These are phyloP conservation scores for Drosophila bifasciata DNA, from an alignment of 1,140 invertebrate species.

Conservation along the genomic window DNA sequence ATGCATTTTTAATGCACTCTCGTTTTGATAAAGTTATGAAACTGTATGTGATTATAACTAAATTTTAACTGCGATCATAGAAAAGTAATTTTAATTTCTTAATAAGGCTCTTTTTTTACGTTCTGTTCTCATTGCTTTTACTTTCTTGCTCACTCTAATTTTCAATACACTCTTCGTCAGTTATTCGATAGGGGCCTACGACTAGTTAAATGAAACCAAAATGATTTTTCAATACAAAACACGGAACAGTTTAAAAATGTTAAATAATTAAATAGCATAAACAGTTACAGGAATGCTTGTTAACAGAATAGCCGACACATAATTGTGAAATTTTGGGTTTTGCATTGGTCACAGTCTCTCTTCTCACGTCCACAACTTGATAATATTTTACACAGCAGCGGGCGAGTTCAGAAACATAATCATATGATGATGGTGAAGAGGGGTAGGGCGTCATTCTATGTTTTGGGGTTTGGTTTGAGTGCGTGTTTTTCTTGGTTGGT, in stretches of 20 bases:
- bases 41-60: constrained; percentile 58
- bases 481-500: constrained; percentile 28
- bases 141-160: constrained; percentile 49
- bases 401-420: constrained; percentile 8
- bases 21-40: constrained; percentile 50
- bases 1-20: constrained; percentile 76
- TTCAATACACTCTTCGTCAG: constrained; percentile 28
- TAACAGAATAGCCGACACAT: constrained; percentile 64
- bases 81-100: constrained; percentile 75
- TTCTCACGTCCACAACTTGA: constrained; percentile 32
- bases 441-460: background rate
- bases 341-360: constrained; percentile 47
- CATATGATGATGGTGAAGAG: constrained; percentile 23
- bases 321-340: constrained; percentile 21
- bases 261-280: constrained; percentile 54
- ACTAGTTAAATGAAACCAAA: constrained; percentile 50
- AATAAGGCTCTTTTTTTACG: constrained; percentile 75
- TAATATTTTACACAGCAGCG: constrained; percentile 42
- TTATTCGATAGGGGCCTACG: constrained; percentile 67
- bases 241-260: constrained; percentile 36
- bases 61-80: constrained; percentile 65
- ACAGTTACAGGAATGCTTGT: constrained; percentile 42
- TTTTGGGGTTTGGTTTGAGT: constrained; percentile 18
- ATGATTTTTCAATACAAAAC: constrained; percentile 50
- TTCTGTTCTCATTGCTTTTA: constrained; percentile 58